Evolutionary conservation across 2,113 vertebrate species (phyloP), one percentile per base, ranked within the genome.

Genomic region (Corythaeola cristata): DNA sequence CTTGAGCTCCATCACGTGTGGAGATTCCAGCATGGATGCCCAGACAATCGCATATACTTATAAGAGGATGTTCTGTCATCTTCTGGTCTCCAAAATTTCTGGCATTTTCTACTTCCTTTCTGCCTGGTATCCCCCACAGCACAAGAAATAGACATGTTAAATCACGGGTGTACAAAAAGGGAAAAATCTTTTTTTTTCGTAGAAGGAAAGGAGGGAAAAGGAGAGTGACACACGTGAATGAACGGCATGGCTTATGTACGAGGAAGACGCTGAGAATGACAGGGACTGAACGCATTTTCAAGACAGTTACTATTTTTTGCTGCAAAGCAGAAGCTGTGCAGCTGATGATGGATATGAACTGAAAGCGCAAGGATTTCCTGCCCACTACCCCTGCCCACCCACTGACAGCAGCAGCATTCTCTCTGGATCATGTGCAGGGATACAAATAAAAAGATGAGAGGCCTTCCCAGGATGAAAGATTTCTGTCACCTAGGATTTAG

Each of bases 401-500:
- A 47, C 11, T 0, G 47, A 37, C 13, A 53, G 30, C 3, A 5
- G 58, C 33, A 83, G 12, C 27, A 19, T 84, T 76, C 45, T 74
- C 72, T 87, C 55, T 19, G 11, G 59, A 27, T 83, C 75, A 30
- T 73, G 53, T 58, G 35, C 39, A 8, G 6, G 74, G 67, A 64
- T 60, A 92, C 39, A 83, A 88, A 72, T 45, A 33, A 60, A 85
- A 69, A 24, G 9, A 56, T 49, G 71, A 93, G 33, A 93, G 45
- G 32, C 11, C 52, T 49, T 73, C 18, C 41, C 17, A 55, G 64
- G 53, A 49, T 56, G 84, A 84, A 92, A 80, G 64, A 63, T 44
- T 81, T 89, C 28, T 53, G 35, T 85, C n/a, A 62, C 26, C 56
- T 69, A 55, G 59, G 76, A 94, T 96, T 92, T 89, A 71, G 49